These are phyloP conservation scores for Eurystomus glaucurus DNA, from an alignment of 2,797 vertebrate genomes.

Conservation along the genomic window DNA sequence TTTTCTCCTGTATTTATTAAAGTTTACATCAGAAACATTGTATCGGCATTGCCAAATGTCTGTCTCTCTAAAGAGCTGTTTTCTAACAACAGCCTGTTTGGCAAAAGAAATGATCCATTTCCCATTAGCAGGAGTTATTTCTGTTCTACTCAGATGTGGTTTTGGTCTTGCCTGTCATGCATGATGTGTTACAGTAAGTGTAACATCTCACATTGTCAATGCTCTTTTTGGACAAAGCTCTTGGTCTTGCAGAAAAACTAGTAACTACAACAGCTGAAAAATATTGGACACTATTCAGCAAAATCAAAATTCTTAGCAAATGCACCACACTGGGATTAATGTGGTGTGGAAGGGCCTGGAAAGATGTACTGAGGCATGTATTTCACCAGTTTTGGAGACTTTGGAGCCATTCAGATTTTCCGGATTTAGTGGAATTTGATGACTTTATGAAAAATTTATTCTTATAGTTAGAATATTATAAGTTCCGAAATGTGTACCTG, in stretches of 20 bases:
- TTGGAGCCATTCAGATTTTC: background rate
- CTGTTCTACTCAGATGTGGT: background rate
- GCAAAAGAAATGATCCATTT: background rate
- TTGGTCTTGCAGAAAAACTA: background rate
- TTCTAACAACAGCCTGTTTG: background rate
- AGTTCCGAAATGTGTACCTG: background rate
- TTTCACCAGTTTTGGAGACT: background rate
- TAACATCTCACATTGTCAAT: background rate
- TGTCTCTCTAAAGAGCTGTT: background rate
- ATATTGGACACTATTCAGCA: conserved; percentile 8
- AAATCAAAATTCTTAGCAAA: conserved; percentile 19
- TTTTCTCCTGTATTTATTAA: background rate
- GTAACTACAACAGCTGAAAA: conserved; percentile 32
- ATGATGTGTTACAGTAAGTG: background rate
- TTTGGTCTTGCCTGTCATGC: conserved; percentile 42
- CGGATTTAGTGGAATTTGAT: background rate
- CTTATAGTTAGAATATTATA: background rate
- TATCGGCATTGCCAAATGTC: background rate
- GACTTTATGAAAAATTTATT: background rate
- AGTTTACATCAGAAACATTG: background rate
- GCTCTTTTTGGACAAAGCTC: conserved; percentile 41
- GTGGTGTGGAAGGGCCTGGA: background rate
- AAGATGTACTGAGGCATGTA: background rate
- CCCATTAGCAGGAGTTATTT: conserved; percentile 9
- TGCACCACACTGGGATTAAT: background rate